Evolutionary conservation across 2,797 vertebrate species (phyloP).

Genomic region (Hoplostethus mediterraneus): DNA sequence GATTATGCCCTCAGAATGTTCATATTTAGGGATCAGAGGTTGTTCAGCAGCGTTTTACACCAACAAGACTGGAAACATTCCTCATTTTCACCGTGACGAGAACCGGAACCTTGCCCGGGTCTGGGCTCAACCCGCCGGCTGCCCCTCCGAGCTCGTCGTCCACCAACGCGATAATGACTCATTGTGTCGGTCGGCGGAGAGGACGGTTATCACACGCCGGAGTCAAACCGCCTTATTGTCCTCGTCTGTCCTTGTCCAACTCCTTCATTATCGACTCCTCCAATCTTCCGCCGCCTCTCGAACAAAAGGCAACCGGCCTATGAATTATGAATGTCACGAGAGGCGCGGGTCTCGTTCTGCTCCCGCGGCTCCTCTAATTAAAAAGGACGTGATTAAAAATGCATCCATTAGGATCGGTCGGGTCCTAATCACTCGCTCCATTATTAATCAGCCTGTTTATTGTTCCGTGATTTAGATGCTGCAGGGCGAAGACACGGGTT

Average conservation of each 20-base stretch:
- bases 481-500: background rate
- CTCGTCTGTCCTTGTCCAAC: conserved; percentile 7
- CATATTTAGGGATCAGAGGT: background rate
- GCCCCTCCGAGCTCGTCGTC: background rate
- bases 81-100: no score
- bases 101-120: no score
- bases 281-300: conserved; percentile 37
- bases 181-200: accelerated
- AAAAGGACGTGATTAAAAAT: conserved; percentile 73
- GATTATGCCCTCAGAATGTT: conserved; percentile 4
- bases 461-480: conserved; percentile 48
- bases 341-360: conserved; percentile 45
- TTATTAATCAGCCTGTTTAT: conserved; percentile 70
- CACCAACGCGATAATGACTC: background rate
- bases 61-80: no score
- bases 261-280: conserved; percentile 42
- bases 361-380: conserved; percentile 59
- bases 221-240: conserved; percentile 44
- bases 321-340: conserved; percentile 72
- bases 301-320: conserved; percentile 52
- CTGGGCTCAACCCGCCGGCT: no score
- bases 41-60: background rate
- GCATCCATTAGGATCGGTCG: conserved; percentile 58
- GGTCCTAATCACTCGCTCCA: conserved; percentile 63
- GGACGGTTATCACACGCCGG: conserved; percentile 15